Evolutionary conservation across 2,797 vertebrate species (phyloP), one percentile per base, ranked within the genome.

Genomic region (Acanthopagrus latus): DNA sequence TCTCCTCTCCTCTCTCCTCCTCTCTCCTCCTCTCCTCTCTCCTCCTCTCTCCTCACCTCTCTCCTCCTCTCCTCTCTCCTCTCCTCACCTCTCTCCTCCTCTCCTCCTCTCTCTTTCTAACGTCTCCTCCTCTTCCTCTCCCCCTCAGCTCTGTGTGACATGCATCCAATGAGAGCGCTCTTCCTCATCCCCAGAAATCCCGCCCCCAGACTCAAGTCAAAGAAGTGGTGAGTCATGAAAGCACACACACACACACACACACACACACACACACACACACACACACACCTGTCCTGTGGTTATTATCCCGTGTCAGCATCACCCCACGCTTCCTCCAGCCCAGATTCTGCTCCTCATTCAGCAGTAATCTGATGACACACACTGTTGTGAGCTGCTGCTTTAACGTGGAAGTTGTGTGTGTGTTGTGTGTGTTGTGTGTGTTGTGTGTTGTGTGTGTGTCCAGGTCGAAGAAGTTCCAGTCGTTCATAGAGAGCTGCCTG

Each of bases 381-480:
- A 7, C 38, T 17, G 6, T 14, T 41, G 10, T 14, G 5, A 27
- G 4, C 4, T 55, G 38, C 52, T 27, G 20, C 27, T 77, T 50
- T 29, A 43, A 43, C 11, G 41, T 43, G 41, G 41, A 0, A 29
- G n/a, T n/a, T 38, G 33, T 13, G 11, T 59, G 33, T n/a, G n/a
- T n/a, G n/a, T n/a, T 13, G 5, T 14, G 20, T 43, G 7, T n/a
- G 18, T 52, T 27, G 6, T 11, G 41, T 41, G 11, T 41, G 41
- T 2, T 41, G 29, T 43, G 33, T 70, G 47, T 47, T 6, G 11
- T 23, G 33, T 43, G 54, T 67, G 57, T 47, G 25, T 17, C n/a
- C 74, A 99, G 98, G 98, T 98, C 98, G 8, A 99, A 99, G 94
- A 99, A 99, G 92, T 99, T 99, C 93, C 97, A 98, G 93, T 97